These are phyloP conservation scores for Hyposoter didymator DNA, from an alignment of 2,888 invertebrate species.

Conservation along the genomic window DNA sequence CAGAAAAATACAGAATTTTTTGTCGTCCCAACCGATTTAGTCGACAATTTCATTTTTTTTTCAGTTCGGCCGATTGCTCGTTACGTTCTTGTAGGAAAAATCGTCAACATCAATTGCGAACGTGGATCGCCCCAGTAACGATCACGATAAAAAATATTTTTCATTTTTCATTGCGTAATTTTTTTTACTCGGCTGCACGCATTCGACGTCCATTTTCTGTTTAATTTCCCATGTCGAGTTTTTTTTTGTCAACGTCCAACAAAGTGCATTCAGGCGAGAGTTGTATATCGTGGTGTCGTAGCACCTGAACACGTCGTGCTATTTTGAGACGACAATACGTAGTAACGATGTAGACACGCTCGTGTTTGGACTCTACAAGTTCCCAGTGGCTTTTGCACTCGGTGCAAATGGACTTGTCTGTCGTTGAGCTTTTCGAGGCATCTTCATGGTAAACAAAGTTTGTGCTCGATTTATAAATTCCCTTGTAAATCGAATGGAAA, in stretches of 20 bases:
- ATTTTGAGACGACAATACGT: slow-evolving; percentile 52
- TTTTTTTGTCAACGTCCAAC: slow-evolving; percentile 18
- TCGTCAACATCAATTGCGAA: too few species aligned
- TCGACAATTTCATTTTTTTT: not conserved
- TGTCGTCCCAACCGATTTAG: not conserved
- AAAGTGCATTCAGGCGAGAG: slow-evolving; percentile 29
- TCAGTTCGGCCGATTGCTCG: too few species aligned
- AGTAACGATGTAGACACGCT: slow-evolving; percentile 16
- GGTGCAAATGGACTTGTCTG: not conserved
- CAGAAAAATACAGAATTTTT: not conserved
- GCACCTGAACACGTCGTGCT: slow-evolving; percentile 38
- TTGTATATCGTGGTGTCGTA: slow-evolving; percentile 16
- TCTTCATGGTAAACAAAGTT: not conserved
- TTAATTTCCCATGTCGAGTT: not conserved
- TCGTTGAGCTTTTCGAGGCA: not conserved
- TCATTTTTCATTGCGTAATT: too few species aligned
- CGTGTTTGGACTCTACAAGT: not conserved
- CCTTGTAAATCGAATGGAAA: not conserved
- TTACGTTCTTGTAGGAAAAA: too few species aligned
- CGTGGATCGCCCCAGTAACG: too few species aligned
- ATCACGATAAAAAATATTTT: too few species aligned
- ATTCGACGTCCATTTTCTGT: not conserved
- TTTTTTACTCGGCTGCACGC: too few species aligned
- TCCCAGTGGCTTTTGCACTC: not conserved
- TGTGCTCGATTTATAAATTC: not conserved